Evolutionary conservation across 1,140 invertebrate genomes (phyloP).

Genomic region (Drosophila yakuba): DNA sequence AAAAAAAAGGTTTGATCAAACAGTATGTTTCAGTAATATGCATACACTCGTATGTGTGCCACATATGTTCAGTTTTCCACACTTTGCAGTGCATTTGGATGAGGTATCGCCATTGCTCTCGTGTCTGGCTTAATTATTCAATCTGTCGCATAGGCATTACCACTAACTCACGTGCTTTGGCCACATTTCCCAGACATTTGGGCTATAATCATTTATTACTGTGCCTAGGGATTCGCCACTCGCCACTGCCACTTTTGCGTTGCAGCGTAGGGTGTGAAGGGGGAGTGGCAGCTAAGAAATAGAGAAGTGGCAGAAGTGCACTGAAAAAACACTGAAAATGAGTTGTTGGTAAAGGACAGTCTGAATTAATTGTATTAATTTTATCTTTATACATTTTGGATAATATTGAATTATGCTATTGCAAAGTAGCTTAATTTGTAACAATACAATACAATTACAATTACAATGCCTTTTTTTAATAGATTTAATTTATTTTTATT

Average conservation of each 20-base stretch:
- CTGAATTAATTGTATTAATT: no score
- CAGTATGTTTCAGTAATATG: not conserved
- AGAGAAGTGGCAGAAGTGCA: not conserved
- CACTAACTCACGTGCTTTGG: conserved; percentile 8
- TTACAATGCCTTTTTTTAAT: no score
- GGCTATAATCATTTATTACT: conserved; percentile 7
- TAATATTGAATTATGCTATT: no score
- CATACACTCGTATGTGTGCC: not conserved
- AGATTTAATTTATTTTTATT: no score
- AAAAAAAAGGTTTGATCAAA: no score
- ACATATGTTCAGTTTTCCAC: not conserved
- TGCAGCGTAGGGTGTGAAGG: not conserved
- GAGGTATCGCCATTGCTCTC: no score
- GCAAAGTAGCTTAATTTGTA: no score
- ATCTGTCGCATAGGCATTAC: conserved; percentile 31
- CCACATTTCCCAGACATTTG: conserved; percentile 7
- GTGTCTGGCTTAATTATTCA: conserved; percentile 24
- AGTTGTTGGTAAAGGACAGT: no score
- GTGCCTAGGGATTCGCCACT: no score
- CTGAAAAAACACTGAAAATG: not conserved
- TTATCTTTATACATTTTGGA: no score
- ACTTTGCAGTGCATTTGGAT: not conserved
- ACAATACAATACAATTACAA: no score
- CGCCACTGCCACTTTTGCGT: not conserved
- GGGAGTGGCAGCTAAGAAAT: not conserved